These are phyloP conservation scores for Phortica magna DNA, from an alignment of 2,888 invertebrate species.

Conservation along the genomic window DNA sequence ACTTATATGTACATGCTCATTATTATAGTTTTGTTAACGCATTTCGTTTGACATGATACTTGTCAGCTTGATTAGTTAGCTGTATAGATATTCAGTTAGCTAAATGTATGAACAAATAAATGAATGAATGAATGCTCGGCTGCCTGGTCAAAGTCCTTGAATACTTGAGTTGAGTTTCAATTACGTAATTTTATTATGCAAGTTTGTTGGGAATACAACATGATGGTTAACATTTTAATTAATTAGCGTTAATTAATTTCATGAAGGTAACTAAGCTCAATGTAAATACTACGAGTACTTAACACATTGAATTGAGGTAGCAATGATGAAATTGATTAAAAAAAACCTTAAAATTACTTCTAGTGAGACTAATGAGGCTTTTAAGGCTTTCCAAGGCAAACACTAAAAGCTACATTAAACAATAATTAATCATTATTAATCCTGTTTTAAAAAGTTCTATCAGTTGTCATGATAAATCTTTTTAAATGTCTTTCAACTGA, in stretches of 20 bases:
- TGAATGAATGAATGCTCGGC: neutral
- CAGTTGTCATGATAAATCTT: no score
- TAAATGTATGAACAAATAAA: neutral
- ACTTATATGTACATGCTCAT: neutral
- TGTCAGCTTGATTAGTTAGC: neutral
- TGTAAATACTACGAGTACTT: neutral
- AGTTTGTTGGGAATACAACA: neutral
- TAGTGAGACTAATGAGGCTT: no score
- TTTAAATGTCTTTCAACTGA: no score
- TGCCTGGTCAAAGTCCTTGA: neutral
- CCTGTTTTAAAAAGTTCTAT: no score
- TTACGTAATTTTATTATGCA: conserved; percentile 14
- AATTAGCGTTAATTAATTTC: neutral
- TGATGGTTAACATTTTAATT: neutral
- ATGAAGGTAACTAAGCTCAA: neutral
- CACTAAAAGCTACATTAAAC: no score
- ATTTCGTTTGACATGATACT: conserved; percentile 8
- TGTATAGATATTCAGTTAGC: neutral
- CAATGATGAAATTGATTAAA: no score
- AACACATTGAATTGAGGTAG: neutral
- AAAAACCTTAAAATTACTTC: no score
- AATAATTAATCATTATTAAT: no score
- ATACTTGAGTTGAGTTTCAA: neutral
- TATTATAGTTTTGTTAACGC: conserved; percentile 17
- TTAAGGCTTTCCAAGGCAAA: no score